Base-by-base conservation (phyloP, 2,888 invertebrate genomes). In the Platypus cylindrus region DNA sequence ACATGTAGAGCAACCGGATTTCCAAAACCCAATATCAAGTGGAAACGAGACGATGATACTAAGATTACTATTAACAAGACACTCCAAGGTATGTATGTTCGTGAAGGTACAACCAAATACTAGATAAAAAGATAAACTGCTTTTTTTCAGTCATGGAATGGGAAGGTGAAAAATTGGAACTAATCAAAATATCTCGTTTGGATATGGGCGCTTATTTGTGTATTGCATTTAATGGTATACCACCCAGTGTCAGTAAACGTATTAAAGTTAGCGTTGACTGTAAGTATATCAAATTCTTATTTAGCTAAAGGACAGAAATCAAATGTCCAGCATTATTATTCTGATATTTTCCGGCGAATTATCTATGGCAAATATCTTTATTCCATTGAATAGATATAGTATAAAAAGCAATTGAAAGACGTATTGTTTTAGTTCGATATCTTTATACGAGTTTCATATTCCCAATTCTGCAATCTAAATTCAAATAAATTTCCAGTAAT, bases 221-320 rank as follows among this genome's bases (percentile, higher is more conserved):
- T 63, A 89, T 90, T 48, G 90, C 91, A 33, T 79, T 78, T 53
- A 90, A 90, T 55, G 83, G 85, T 9, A 82, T 90, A 11, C 89
- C 89, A 1, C 89, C 90, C 4, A 78, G 84, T 20, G 87, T 89
- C 40, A 87, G 86, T 57, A 90, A 90, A 64, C 71, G 85, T 55
- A 89, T 90, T 53, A 86, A 85, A 76, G 85, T 90, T 54, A 86
- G 85, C 69, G 89, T 90, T 24, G 87, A 90, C 64, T 90, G 89
- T 90, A 67, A 87, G 89, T 83, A 36, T n/a, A n/a, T 7, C 14
- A n/a, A n/a, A n/a, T n/a, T n/a, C n/a, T n/a, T n/a, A n/a, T n/a
- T n/a, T n/a, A n/a, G n/a, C n/a, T n/a, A n/a, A n/a, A n/a, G n/a
- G n/a, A n/a, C n/a, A n/a, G n/a, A n/a, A n/a, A n/a, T n/a, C n/a